Evolutionary conservation across 2,113 vertebrate species (phyloP), one percentile per base, ranked within the genome.

Genomic region (Platichthys flesus): DNA sequence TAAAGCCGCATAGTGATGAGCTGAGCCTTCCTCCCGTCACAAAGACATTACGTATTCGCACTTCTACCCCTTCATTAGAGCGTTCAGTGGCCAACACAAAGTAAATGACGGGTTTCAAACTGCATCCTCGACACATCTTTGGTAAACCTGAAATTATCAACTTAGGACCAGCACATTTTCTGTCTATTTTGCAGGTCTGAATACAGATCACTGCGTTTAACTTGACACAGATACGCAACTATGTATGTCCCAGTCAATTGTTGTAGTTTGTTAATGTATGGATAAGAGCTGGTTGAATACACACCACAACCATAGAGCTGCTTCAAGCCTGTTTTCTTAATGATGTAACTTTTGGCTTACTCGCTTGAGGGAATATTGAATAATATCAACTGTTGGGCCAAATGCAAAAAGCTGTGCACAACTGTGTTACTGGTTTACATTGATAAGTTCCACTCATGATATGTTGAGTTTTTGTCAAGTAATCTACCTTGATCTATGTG

Each of bases 101-200:
- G 62, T 66, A 89, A 88, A 92, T 87, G 71, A 88, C 67, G 78
- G 56, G 74, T 86, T 91, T 68, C 65, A 76, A 80, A 81, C 52
- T 66, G 70, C 71, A 74, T 28, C 59, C 40, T 84, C 60, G 62
- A 85, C 76, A 88, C 82, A 74, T 74, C 82, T 68, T 66, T 56
- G 74, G 83, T 57, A 85, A 87, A 75, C 66, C 2, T 23, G 10
- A 68, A 51, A 81, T 81, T 83, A 91, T 78, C 82, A 80, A 74
- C 63, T 76, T 59, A 66, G 60, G 61, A 69, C 16, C 40, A 16
- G 4, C 28, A 18, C 67, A 42, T 55, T 42, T 23, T 15, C 13
- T 47, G 40, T 47, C 21, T 24, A 16, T 23, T n/a, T 15, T 40
- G 12, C 51, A 55, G 12, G 65, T 67, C 26, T 40, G 59, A 61